Conservation (phyloP, 2,797 vertebrate genomes). For the Eulemur coronatus region DNA sequence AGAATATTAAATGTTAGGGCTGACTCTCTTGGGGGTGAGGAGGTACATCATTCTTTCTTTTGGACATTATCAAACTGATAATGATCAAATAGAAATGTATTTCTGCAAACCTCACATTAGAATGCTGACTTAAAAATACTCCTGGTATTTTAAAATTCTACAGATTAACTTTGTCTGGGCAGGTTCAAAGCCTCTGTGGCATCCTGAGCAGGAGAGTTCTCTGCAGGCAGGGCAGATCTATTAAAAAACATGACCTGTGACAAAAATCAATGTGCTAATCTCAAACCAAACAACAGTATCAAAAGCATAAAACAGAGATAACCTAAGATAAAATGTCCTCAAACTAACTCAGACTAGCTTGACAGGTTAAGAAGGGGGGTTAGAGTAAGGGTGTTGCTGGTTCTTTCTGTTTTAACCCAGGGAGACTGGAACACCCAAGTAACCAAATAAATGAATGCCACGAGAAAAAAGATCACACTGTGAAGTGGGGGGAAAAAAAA, state of each 20-base stretch:
- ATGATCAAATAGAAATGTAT: background rate
- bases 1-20: background rate
- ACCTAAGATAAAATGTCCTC: constrained; percentile 79
- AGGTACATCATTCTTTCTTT: background rate
- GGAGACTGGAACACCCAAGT: constrained; percentile 45
- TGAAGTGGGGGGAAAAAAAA: constrained; percentile 39
- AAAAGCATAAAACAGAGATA: constrained; percentile 82
- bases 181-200: constrained; percentile 68
- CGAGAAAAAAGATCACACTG: constrained; percentile 11
- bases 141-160: constrained; percentile 76
- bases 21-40: background rate
- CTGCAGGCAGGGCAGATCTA: constrained; percentile 81
- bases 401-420: constrained; percentile 42
- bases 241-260: constrained; percentile 87
- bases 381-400: background rate
- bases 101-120: background rate
- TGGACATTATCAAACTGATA: constrained; percentile 38
- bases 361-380: constrained; percentile 59
- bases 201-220: constrained; percentile 72
- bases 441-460: constrained; percentile 66
- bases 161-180: constrained; percentile 67
- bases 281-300: constrained; percentile 85
- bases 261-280: constrained; percentile 88
- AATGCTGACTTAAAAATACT: constrained; percentile 54
- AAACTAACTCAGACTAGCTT: constrained; percentile 69